These are phyloP conservation scores for Bombus soroeensis DNA, from an alignment of 1,140 invertebrate species.

Conservation along the genomic window DNA sequence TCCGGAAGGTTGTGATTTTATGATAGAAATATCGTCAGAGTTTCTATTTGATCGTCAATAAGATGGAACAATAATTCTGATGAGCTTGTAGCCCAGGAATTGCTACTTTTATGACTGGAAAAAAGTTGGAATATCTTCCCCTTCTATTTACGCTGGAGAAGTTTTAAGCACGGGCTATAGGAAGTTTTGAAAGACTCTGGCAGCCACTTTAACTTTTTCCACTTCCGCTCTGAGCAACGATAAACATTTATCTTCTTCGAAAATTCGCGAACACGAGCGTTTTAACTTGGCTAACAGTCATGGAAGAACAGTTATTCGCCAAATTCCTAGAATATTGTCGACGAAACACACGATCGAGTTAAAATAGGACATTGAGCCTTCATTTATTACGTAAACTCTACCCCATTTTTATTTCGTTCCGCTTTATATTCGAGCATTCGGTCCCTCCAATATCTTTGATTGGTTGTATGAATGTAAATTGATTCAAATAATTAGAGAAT, in stretches of 20 bases:
- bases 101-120: slow-evolving; percentile 25
- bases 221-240: slow-evolving; percentile 22
- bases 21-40: slow-evolving; percentile 17
- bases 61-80: slow-evolving; percentile 24
- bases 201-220: slow-evolving; percentile 41
- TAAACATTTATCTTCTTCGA: slow-evolving; percentile 53
- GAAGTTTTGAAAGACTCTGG: slow-evolving; percentile 10
- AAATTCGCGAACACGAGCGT: slow-evolving; percentile 15
- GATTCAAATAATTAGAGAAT: not conserved
- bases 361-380: not conserved
- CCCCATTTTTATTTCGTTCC: not conserved
- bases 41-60: not conserved
- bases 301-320: not conserved
- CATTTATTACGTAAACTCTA: not conserved
- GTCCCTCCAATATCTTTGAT: not conserved
- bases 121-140: slow-evolving; percentile 1
- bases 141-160: slow-evolving; percentile 35
- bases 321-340: not conserved
- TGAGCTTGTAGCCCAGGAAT: slow-evolving; percentile 10
- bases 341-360: not conserved
- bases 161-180: slow-evolving; percentile 3
- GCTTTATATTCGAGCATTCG: too few relatives aligned
- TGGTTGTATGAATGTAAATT: not conserved
- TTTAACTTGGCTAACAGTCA: not conserved
- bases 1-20: not conserved